These are phyloP conservation scores for Helarctos malayanus DNA, from an alignment of 2,797 vertebrate genomes.

Conservation along the genomic window DNA sequence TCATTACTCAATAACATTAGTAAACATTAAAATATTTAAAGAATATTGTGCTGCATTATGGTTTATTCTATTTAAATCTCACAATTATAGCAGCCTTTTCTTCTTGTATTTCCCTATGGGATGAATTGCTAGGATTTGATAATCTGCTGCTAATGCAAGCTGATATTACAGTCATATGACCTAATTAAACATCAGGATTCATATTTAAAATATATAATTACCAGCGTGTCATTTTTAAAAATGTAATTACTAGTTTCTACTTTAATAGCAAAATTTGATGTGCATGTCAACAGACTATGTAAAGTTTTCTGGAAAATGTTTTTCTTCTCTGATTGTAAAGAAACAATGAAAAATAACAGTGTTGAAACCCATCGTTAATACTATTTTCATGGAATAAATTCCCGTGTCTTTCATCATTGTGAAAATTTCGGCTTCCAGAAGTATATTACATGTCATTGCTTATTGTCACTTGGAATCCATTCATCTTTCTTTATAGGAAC, in stretches of 20 bases:
- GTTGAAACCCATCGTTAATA: neutral
- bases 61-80: conserved; percentile 77
- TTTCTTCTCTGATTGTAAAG: conserved; percentile 61
- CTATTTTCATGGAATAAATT: conserved; percentile 48
- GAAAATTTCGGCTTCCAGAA: conserved; percentile 28
- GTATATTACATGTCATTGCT: conserved; percentile 22
- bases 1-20: conserved; percentile 80
- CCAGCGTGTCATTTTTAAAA: conserved; percentile 36
- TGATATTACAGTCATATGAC: conserved; percentile 82
- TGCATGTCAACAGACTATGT: conserved; percentile 57
- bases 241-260: conserved; percentile 74
- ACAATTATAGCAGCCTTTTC: conserved; percentile 79
- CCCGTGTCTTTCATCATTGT: neutral
- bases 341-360: conserved; percentile 61
- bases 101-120: conserved; percentile 62
- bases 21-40: conserved; percentile 85
- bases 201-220: conserved; percentile 81
- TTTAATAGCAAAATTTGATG: conserved; percentile 72
- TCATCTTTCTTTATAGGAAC: conserved; percentile 17
- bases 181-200: conserved; percentile 78
- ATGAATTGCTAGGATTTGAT: conserved; percentile 78
- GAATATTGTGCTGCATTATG: conserved; percentile 71
- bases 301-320: conserved; percentile 68
- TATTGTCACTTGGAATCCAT: conserved; percentile 49
- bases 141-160: conserved; percentile 73